phyloP scores from a whole-genome alignment of 2,888 invertebrate genomes.

The Micoletzkya japonica region DNA sequence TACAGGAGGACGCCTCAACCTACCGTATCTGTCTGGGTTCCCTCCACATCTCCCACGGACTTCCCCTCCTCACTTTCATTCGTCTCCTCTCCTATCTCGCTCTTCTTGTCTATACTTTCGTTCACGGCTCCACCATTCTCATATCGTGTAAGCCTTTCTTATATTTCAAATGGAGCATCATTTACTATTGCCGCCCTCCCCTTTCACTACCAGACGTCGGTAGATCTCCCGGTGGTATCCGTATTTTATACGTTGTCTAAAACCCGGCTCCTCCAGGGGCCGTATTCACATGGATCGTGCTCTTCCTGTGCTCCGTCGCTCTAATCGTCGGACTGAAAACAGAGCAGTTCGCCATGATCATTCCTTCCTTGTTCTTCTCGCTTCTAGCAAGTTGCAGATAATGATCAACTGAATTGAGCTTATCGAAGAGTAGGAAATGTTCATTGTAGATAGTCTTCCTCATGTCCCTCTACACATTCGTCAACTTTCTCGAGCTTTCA shows the following conservation, averaged over 20 bases:
- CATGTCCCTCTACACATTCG: slow-evolving; percentile 15
- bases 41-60: neutral
- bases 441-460: slow-evolving; percentile 18
- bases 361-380: slow-evolving; percentile 11
- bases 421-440: neutral
- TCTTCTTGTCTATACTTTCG: neutral
- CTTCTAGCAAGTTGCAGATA: slow-evolving; percentile 1
- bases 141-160: slow-evolving; percentile 1
- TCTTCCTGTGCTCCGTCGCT: neutral
- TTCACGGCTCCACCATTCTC: neutral
- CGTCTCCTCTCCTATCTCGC: neutral
- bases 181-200: neutral
- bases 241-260: neutral
- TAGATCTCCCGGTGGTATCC: too few relatives aligned
- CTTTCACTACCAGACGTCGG: neutral
- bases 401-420: neutral
- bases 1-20: slow-evolving; percentile 14
- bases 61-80: slow-evolving; percentile 13
- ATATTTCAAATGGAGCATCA: neutral
- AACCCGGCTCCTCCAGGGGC: neutral
- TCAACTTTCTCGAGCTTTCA: slow-evolving; percentile 23
- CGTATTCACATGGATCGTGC: slow-evolving; percentile 13
- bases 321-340: neutral
- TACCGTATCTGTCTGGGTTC: slow-evolving; percentile 5
- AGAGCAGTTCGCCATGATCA: slow-evolving; percentile 12